A percentile compares a stretch with the other conserved stretches of the same genome.
These are phyloP conservation scores for Cyphomyrmex costatus DNA, from an alignment of 1,140 invertebrate species.

Conservation along the genomic window DNA sequence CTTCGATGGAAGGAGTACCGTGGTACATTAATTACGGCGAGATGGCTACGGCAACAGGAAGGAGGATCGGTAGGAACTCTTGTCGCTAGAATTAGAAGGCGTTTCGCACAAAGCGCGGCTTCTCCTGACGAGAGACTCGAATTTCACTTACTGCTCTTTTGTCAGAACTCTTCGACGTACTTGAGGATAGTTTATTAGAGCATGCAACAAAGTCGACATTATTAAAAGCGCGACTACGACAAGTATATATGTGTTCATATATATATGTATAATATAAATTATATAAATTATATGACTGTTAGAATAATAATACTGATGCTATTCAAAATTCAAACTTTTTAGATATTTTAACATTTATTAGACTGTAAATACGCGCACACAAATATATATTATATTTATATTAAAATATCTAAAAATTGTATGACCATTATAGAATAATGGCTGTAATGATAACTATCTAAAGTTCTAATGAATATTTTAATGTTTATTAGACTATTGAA, in stretches of 20 bases:
- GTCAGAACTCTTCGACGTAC: constrained; percentile 12
- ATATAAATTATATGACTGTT: not conserved
- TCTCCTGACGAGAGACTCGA: constrained; percentile 53
- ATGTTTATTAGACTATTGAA: not conserved
- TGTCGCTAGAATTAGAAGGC: constrained; percentile 63
- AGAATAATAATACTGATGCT: not conserved
- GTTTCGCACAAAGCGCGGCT: constrained; percentile 45
- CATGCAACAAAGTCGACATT: not conserved
- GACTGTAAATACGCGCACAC: not conserved
- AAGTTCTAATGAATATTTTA: not conserved
- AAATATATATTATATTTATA: no score
- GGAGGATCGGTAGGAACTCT: constrained; percentile 51
- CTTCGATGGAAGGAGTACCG: constrained; percentile 56
- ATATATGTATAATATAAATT: not conserved
- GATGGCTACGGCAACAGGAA: constrained; percentile 59
- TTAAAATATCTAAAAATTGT: not conserved
- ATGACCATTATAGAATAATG: not conserved
- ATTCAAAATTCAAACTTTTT: not conserved
- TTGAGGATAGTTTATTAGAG: constrained; percentile 3
- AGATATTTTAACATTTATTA: not conserved
- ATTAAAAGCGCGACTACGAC: not conserved
- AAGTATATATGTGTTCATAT: not conserved
- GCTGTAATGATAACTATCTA: not conserved
- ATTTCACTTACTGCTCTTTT: constrained; percentile 55
- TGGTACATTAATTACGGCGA: constrained; percentile 75